phyloP scores from a whole-genome alignment of 2,113 vertebrate genomes.

The Paradisaea rubra region DNA sequence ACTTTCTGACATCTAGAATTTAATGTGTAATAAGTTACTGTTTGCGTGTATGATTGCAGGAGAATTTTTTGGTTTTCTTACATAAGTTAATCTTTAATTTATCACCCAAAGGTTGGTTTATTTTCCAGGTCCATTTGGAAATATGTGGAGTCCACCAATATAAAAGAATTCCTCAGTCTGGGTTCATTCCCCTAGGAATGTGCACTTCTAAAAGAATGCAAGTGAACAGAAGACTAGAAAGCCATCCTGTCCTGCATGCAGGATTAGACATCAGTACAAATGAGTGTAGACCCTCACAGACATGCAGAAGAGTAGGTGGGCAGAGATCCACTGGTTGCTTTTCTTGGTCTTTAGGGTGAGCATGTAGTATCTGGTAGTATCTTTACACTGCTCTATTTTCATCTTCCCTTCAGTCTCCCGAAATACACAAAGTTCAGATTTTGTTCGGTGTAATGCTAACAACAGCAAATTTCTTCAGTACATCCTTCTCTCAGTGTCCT shows the following conservation, averaged over 20 bases:
- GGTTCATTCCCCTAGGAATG: neutral
- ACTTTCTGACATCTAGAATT: constrained; percentile 22
- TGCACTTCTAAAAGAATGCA: neutral
- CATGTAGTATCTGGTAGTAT: neutral
- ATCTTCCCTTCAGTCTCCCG: neutral
- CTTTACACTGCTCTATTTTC: neutral
- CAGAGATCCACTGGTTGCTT: neutral
- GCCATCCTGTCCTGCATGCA: neutral
- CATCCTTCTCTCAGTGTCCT: neutral
- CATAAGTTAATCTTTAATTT: constrained; percentile 11
- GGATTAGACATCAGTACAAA: neutral
- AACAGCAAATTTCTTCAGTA: neutral
- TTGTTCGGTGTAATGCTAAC: neutral
- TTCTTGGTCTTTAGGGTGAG: neutral
- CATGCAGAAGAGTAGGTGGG: neutral
- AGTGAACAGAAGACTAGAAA: neutral
- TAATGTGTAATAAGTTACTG: neutral
- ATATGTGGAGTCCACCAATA: neutral
- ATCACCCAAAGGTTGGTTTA: neutral
- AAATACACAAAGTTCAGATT: neutral
- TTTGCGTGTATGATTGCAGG: neutral
- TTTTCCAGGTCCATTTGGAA: constrained; percentile 32
- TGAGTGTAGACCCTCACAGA: rapidly evolving
- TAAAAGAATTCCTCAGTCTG: neutral
- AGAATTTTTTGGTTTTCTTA: neutral